Base-by-base conservation (phyloP, 1,140 invertebrate genomes). In the Chionoecetes opilio region DNA sequence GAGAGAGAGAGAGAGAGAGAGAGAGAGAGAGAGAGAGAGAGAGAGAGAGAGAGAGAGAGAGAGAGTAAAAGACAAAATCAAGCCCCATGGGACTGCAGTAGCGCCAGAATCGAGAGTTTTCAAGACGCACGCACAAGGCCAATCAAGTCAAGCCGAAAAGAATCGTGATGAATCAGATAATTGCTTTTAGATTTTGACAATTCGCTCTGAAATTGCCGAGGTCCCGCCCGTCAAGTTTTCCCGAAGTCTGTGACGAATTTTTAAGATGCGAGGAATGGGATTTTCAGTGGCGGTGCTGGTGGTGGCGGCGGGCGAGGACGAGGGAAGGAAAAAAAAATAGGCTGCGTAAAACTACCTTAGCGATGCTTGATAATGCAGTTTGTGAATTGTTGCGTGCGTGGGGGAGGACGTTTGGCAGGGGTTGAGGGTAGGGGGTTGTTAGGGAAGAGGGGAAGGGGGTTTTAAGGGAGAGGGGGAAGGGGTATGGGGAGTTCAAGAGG, bases 101-200 rank as follows among this genome's bases (percentile, higher is more conserved):
- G 32, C 21, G 46, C 46, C 46, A 17, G 46, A 9, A 17, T 53
- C 46, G 37, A 34, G 32, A 87, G 37, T 35, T 37, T 35, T 87
- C 31, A 37, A 87, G 86, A 87, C 35, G 85, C 9, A 29, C 85
- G 26, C n/a, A 75, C 63, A 26, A 75, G 63, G n/a, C 63, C 63
- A 75, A 75, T 75, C 63, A n/a, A 75, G 63, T 75, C 9, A 53
- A 53, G 63, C 63, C 63, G 63, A 17, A 75, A 90, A 90, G 53
- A 90, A 90, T 53, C 88, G 26, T 35, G 41, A 90, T 90, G 88
- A 90, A 53, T 31, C 38, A 90, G n/a, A 32, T 90, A 90, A 90
- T 90, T 90, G 88, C 41, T 90, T 63, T 90, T 90, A 38, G 86
- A 35, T 88, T 88, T 53, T 90, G 88, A 53, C 38, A 90, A 53